These are phyloP conservation scores for Atethmia centrago DNA, from an alignment of 2,888 invertebrate species.

Conservation along the genomic window DNA sequence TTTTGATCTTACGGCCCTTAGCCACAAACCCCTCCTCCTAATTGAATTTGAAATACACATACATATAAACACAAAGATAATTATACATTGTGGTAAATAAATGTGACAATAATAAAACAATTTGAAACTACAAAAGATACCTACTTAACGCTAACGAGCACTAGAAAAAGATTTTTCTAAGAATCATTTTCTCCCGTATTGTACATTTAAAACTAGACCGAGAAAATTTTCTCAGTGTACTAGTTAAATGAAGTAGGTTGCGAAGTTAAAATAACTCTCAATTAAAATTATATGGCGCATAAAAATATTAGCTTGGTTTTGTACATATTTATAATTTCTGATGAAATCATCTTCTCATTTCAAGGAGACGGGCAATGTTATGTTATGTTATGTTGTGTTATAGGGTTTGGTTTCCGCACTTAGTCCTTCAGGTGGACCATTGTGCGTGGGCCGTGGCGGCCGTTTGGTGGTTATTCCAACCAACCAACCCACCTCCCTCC, in stretches of 20 bases:
- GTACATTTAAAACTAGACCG: neutral
- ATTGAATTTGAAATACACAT: too few species aligned
- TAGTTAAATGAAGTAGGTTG: slow-evolving; percentile 5
- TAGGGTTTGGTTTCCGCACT: too few species aligned
- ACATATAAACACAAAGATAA: too few species aligned
- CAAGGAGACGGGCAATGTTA: neutral
- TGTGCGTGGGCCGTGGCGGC: too few species aligned
- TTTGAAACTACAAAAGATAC: neutral
- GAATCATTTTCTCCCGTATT: neutral
- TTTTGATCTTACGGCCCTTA: too few species aligned
- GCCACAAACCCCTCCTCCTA: too few species aligned
- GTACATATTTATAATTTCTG: too few species aligned
- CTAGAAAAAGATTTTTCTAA: slow-evolving; percentile 3
- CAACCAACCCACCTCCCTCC: too few species aligned
- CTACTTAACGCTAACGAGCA: neutral
- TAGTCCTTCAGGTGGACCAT: too few species aligned
- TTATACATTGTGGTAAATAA: neutral
- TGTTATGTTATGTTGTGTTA: too few species aligned
- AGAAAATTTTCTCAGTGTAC: neutral
- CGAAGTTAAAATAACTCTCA: neutral
- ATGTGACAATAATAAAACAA: neutral
- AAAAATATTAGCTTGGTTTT: too few species aligned
- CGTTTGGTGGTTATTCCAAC: too few species aligned
- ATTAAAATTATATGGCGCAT: slow-evolving; percentile 1
- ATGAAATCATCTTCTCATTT: neutral